Evolutionary conservation across 2,797 vertebrate species (phyloP).

Genomic region (Leuciscus waleckii): DNA sequence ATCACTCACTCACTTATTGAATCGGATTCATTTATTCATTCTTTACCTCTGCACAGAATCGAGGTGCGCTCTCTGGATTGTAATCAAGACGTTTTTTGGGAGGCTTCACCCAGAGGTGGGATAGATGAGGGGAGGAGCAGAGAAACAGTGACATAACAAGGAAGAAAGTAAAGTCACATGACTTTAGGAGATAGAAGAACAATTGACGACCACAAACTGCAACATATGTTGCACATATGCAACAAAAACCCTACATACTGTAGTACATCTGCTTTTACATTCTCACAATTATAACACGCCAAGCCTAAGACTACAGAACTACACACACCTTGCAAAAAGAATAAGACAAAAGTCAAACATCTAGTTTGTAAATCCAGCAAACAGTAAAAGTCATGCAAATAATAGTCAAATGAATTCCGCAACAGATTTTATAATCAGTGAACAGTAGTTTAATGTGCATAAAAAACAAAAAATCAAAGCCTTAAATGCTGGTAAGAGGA

Average conservation of each 20-base stretch:
- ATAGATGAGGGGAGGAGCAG: constrained; percentile 72
- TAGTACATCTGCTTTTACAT: not conserved
- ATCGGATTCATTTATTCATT: not conserved
- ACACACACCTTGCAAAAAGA: constrained; percentile 35
- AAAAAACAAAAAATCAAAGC: not conserved
- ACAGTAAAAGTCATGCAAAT: constrained; percentile 38
- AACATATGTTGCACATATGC: not conserved
- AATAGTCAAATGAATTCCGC: constrained; percentile 22
- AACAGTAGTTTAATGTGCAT: constrained; percentile 15
- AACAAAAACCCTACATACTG: not conserved
- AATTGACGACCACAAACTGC: constrained; percentile 4
- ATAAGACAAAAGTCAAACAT: not conserved
- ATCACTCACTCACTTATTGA: not conserved
- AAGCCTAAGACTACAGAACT: constrained; percentile 33
- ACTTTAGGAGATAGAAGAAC: constrained; percentile 71
- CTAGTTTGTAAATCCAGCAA: not conserved
- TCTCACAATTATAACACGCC: not conserved
- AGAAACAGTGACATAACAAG: constrained; percentile 50
- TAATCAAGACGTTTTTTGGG: constrained; percentile 92
- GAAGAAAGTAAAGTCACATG: constrained; percentile 79
- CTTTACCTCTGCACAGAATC: constrained; percentile 64
- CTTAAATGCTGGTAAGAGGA: constrained; percentile 17
- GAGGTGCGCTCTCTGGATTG: constrained; percentile 83
- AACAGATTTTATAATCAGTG: not conserved
- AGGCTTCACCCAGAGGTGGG: constrained; percentile 75